Evolutionary conservation across 2,113 vertebrate genomes (phyloP).

Genomic region (Alligator sinensis): DNA sequence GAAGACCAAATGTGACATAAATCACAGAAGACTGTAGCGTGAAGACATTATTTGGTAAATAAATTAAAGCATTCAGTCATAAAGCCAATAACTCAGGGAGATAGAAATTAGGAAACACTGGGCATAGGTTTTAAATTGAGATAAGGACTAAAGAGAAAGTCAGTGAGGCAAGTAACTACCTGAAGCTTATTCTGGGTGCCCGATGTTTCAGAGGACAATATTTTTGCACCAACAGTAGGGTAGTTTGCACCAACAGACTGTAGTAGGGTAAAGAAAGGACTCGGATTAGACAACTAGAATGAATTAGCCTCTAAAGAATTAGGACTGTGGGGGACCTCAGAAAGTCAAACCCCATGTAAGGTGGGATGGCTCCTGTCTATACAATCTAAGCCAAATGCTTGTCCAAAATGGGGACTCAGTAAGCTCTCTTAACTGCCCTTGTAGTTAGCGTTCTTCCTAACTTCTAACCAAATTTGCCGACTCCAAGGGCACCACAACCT

Average conservation of each 20-base stretch:
- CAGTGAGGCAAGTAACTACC: conserved; percentile 33
- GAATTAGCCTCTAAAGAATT: background rate
- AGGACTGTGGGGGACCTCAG: too few species aligned
- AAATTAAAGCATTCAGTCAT: conserved; percentile 50
- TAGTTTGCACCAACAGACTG: background rate
- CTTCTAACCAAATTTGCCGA: too few species aligned
- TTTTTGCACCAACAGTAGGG: background rate
- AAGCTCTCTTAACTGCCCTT: too few species aligned
- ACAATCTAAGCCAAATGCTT: too few species aligned
- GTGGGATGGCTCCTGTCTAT: too few species aligned
- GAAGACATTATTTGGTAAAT: background rate
- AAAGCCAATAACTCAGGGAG: conserved; percentile 43
- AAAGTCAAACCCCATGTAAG: too few species aligned
- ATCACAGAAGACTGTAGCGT: conserved; percentile 29
- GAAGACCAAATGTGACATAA: conserved; percentile 17
- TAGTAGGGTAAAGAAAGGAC: background rate
- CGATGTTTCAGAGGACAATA: background rate
- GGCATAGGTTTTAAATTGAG: conserved; percentile 41
- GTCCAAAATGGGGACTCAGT: too few species aligned
- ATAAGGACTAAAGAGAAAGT: background rate
- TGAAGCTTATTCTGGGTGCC: conserved; percentile 11
- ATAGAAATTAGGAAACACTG: conserved; percentile 61
- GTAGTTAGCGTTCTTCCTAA: too few species aligned
- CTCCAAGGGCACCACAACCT: too few species aligned
- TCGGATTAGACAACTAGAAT: background rate